Evolutionary conservation across 2,888 invertebrate genomes (phyloP).

Genomic region (Phaedon cochleariae): DNA sequence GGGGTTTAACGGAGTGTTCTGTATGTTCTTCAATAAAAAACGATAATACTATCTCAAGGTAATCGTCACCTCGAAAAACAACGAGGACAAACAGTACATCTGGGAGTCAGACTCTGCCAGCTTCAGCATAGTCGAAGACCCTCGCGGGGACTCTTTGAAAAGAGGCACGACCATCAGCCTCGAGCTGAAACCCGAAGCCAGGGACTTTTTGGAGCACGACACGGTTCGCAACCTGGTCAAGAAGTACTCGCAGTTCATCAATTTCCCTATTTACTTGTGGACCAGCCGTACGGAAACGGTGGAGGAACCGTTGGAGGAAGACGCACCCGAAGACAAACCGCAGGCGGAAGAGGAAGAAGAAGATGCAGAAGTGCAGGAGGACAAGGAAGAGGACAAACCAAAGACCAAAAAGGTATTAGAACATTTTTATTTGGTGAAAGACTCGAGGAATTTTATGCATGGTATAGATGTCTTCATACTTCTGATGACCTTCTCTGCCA

Average conservation of each 20-base stretch:
- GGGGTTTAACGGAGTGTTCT: no score
- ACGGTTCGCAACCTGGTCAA: conserved; percentile 90
- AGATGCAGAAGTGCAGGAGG: conserved; percentile 74
- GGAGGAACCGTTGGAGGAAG: conserved; percentile 69
- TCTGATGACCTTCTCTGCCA: no score
- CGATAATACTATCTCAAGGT: neutral
- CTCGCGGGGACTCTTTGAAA: conserved; percentile 88
- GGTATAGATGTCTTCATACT: no score
- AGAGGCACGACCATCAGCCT: conserved; percentile 77
- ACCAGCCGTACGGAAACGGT: conserved; percentile 76
- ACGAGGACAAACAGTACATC: conserved; percentile 92
- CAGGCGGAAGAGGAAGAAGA: conserved; percentile 69
- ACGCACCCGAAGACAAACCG: conserved; percentile 65
- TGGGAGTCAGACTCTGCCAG: conserved; percentile 97
- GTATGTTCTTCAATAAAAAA: no score
- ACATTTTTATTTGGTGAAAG: no score
- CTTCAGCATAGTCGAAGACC: conserved; percentile 92
- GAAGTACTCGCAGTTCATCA: conserved; percentile 99
- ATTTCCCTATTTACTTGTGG: conserved; percentile 98
- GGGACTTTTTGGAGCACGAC: conserved; percentile 93
- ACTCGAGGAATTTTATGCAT: no score
- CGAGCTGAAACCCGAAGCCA: conserved; percentile 95
- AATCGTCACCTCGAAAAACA: conserved; percentile 95
- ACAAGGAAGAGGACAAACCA: conserved; percentile 74
- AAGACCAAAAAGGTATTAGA: conserved; percentile 82